A percentile compares a stretch with the other conserved stretches of the same genome.
Conservation (phyloP, 2,888 invertebrate species). For the Mythimna pallens region DNA sequence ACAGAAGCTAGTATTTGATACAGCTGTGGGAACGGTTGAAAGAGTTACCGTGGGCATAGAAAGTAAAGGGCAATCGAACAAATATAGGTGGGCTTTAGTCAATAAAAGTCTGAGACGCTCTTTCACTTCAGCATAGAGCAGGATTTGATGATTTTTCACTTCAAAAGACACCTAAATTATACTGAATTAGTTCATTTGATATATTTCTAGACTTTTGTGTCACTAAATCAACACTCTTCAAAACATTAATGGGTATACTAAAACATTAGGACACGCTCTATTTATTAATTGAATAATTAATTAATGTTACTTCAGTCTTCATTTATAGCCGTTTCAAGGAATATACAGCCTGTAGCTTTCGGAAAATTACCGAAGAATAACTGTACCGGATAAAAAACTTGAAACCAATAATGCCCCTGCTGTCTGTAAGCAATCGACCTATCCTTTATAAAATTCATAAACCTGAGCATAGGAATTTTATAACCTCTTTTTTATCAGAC, state of each 20-base stretch:
- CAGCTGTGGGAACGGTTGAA: not conserved
- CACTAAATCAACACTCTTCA: constrained; percentile 1
- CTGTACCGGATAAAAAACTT: too few relatives aligned
- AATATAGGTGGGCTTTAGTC: too few relatives aligned
- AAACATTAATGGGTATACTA: too few relatives aligned
- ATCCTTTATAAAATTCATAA: too few relatives aligned
- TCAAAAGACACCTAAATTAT: too few relatives aligned
- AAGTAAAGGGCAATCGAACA: too few relatives aligned
- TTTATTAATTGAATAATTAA: not conserved
- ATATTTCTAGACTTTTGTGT: not conserved
- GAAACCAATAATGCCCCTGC: not conserved
- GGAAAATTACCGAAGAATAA: not conserved
- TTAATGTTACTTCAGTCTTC: not conserved
- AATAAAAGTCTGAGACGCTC: not conserved
- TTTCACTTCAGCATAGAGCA: too few relatives aligned
- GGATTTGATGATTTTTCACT: too few relatives aligned
- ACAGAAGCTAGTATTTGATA: too few relatives aligned
- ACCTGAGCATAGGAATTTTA: too few relatives aligned
- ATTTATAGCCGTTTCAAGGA: not conserved
- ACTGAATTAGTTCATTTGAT: not conserved
- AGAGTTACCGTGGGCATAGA: too few relatives aligned
- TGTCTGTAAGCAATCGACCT: not conserved
- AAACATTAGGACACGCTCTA: not conserved
- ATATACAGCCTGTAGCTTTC: not conserved
- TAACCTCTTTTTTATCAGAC: not conserved